These are phyloP conservation scores for Chiloscyllium plagiosum DNA, from an alignment of 2,113 vertebrate species.

Conservation along the genomic window DNA sequence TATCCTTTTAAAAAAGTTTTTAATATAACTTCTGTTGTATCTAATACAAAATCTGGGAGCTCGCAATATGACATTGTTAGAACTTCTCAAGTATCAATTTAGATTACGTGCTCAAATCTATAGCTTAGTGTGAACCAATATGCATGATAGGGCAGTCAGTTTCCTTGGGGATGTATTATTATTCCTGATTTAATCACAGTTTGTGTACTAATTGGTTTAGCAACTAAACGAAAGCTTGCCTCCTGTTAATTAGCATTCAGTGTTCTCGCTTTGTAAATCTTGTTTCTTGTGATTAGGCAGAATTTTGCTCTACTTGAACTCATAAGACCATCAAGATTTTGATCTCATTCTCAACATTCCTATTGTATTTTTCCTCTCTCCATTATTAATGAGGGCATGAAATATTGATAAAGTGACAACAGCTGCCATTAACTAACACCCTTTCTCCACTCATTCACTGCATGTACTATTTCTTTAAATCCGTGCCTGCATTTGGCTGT, in stretches of 20 bases:
- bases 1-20: background rate
- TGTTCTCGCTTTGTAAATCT: background rate
- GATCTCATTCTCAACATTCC: too few relatives aligned
- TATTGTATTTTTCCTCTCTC: background rate
- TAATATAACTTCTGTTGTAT: background rate
- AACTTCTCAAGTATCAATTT: background rate
- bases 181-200: background rate
- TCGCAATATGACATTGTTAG: background rate
- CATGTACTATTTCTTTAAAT: background rate
- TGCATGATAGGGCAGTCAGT: background rate
- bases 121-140: background rate
- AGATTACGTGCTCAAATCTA: background rate
- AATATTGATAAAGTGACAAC: slow-evolving; percentile 17
- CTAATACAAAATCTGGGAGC: background rate
- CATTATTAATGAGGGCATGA: slow-evolving; percentile 13
- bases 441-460: slow-evolving; percentile 39
- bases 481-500: background rate
- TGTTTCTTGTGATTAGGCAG: background rate
- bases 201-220: background rate
- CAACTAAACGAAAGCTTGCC: background rate
- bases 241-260: background rate
- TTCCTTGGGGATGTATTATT: background rate
- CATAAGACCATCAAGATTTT: background rate
- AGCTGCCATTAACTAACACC: slow-evolving; percentile 20
- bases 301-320: background rate